Evolutionary conservation across 2,113 vertebrate genomes (phyloP), one percentile per base, ranked within the genome.

Genomic region (Meles meles): DNA sequence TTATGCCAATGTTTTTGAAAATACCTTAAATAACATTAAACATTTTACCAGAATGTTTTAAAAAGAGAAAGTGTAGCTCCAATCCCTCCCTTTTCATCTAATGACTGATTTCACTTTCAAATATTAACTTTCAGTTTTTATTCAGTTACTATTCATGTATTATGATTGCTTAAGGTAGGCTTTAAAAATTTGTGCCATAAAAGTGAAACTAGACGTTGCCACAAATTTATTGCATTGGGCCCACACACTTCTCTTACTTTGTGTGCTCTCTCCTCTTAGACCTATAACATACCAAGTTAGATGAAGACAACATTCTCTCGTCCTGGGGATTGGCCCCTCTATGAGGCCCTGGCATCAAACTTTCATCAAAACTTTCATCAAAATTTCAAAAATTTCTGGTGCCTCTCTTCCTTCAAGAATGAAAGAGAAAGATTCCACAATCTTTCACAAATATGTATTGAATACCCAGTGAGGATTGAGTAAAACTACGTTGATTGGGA

Each of bases 51-150:
- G 4, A 39, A 71, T 92, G 63, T 90, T 93, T 83, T 34, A 87
- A 63, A 71, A 91, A 34, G n/a, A 86, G 83, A 81, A 96, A 93
- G 44, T 87, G 27, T 1, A 57, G 25, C 27, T 37, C 42, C 23
- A 92, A 76, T 39, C 13, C 11, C 61, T 71, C 17, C 3, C 13
- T 87, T 96, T 83, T 79, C 44, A 29, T 65, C 12, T 79, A 74
- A 81, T 76, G 42, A 72, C 4, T 92, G 9, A 31, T 76, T 69
- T 95, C 5, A 71, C 12, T 97, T 95, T 96, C 7, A 17, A 34
- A 34, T 72, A 74, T 71, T 90, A 93, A 76, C 44, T 92, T 94
- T 49, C 57, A 69, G 47, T 97, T 96, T 47, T 83, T n/a, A 92
- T 88, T 88, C 34, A 79, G 10, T 12, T 92, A 34, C 18, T 77